Conservation (phyloP, 1,140 invertebrate species). For the Bradysia coprophila region DNA sequence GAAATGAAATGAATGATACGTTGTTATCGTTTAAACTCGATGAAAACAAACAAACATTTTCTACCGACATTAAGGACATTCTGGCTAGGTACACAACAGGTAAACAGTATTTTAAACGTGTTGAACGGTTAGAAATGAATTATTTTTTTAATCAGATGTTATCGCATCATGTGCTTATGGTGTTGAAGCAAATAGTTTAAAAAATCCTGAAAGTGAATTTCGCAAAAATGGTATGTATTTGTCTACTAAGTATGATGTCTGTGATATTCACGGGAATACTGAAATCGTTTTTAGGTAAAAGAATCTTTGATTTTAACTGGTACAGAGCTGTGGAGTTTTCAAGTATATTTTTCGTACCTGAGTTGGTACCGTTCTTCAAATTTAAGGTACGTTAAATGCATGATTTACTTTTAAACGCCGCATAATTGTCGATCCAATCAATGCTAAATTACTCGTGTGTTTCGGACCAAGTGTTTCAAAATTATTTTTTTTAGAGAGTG, state of each 20-base stretch:
- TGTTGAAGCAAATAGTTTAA: slow-evolving; percentile 26
- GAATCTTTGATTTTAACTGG: slow-evolving; percentile 28
- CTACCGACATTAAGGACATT: slow-evolving; percentile 19
- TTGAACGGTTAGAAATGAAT: too few species aligned
- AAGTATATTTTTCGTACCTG: slow-evolving; percentile 19
- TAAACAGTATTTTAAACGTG: too few species aligned
- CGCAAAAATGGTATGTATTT: too few species aligned
- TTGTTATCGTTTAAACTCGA: slow-evolving; percentile 1
- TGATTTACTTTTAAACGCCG: neutral
- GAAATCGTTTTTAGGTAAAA: slow-evolving; percentile 13
- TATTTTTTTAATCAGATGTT: too few species aligned
- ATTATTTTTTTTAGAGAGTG: too few species aligned
- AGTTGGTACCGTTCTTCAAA: neutral
- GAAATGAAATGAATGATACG: slow-evolving; percentile 8
- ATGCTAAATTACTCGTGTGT: too few species aligned
- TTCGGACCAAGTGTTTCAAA: too few species aligned
- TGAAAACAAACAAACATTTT: slow-evolving; percentile 5
- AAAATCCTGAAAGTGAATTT: slow-evolving; percentile 20
- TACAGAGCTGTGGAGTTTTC: slow-evolving; percentile 25
- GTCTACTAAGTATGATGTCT: too few species aligned
- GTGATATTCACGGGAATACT: too few species aligned
- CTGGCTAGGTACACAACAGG: slow-evolving; percentile 25
- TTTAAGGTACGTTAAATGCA: slow-evolving; percentile 11
- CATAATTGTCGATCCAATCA: slow-evolving; percentile 3
- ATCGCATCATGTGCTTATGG: slow-evolving; percentile 31